Conservation (phyloP, 2,797 vertebrate genomes). For the Gephyroberyx darwinii region DNA sequence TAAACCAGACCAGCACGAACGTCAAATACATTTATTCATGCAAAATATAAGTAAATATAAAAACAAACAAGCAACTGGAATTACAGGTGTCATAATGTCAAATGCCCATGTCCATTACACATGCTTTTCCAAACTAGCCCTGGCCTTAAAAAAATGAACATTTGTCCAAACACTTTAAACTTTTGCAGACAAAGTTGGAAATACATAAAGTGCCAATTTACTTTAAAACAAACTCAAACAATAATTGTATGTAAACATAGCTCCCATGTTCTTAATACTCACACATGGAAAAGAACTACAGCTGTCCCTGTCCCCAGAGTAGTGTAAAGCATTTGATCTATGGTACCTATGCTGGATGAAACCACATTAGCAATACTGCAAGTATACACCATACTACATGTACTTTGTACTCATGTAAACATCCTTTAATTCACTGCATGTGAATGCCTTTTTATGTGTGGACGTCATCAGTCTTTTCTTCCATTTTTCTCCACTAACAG, state of each 20-base stretch:
- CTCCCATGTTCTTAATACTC: constrained; percentile 48
- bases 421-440: constrained; percentile 39
- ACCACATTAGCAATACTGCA: constrained; percentile 63
- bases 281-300: constrained; percentile 52
- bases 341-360: constrained; percentile 48
- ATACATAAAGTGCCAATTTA: constrained; percentile 43
- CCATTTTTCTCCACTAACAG: constrained; percentile 78
- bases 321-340: constrained; percentile 63
- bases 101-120: constrained; percentile 45
- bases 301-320: constrained; percentile 34
- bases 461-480: constrained; percentile 59
- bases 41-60: constrained; percentile 73
- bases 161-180: constrained; percentile 25
- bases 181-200: constrained; percentile 34
- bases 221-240: constrained; percentile 38
- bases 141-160: constrained; percentile 17
- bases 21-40: constrained; percentile 82
- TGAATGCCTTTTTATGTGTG: constrained; percentile 33
- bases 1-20: constrained; percentile 46
- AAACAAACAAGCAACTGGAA: constrained; percentile 50
- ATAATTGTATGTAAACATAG: constrained; percentile 54
- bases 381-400: constrained; percentile 62
- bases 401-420: constrained; percentile 50
- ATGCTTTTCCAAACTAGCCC: constrained; percentile 42
- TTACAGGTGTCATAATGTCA: constrained; percentile 33